These are phyloP conservation scores for Ctenopoma multispine DNA, from an alignment of 2,797 vertebrate genomes.

Conservation along the genomic window DNA sequence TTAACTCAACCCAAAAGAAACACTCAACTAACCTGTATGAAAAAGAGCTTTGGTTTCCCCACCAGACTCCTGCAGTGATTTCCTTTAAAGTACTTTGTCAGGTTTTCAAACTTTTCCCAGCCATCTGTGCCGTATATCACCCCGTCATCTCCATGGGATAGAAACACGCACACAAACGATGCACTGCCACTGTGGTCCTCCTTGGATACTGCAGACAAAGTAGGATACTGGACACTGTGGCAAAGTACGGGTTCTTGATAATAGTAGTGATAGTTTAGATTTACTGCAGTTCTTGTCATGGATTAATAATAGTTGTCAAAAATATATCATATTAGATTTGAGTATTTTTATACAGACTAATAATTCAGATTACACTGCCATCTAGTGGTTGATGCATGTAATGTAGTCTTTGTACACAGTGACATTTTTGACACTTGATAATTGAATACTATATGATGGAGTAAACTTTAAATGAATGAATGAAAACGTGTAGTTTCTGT, in stretches of 20 bases:
- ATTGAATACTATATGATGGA: not conserved
- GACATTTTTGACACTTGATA: not conserved
- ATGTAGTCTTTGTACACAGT: not conserved
- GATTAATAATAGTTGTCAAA: not conserved
- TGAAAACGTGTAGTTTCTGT: not conserved
- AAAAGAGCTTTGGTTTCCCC: constrained; percentile 87
- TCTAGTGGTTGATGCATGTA: not conserved
- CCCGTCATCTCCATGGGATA: constrained; percentile 83
- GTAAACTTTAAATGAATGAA: not conserved
- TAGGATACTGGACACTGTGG: no score
- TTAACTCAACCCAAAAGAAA: not conserved
- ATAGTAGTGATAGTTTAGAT: not conserved
- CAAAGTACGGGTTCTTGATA: not conserved
- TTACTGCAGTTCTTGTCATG: not conserved
- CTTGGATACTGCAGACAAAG: constrained; percentile 64
- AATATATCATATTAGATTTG: no score
- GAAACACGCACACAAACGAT: constrained; percentile 83
- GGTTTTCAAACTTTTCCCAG: constrained; percentile 40
- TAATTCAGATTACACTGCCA: not conserved
- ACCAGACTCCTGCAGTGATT: constrained; percentile 70
- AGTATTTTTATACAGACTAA: not conserved
- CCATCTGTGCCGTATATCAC: constrained; percentile 77
- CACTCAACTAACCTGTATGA: constrained; percentile 81
- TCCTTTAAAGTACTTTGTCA: constrained; percentile 75
- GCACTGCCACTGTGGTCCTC: constrained; percentile 80